Evolutionary conservation across 64 coral and sea anemone species (phyloP).

Genomic region (Platygyra sinensis): DNA sequence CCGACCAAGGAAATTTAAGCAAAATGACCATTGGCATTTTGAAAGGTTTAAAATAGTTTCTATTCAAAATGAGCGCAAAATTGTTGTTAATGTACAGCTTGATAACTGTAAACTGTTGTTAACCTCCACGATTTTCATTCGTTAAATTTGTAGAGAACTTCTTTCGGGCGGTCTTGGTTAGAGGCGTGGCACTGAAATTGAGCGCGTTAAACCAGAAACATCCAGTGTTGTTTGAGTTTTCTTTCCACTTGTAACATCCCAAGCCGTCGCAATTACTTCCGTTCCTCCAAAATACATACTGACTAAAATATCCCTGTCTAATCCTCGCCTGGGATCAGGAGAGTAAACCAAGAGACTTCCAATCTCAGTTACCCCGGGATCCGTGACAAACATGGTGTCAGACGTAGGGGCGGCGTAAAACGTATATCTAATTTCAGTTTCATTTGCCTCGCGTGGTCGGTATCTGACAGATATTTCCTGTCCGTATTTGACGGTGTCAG

Average conservation of each 20-base stretch:
- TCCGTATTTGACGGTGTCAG: background rate
- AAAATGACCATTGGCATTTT: too few species aligned
- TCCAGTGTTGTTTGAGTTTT: background rate
- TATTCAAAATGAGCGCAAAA: too few species aligned
- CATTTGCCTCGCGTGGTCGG: background rate
- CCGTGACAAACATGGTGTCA: background rate
- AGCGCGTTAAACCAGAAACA: background rate
- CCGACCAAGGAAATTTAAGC: too few species aligned
- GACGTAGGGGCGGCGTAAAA: background rate
- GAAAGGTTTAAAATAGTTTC: too few species aligned
- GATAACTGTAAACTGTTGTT: too few species aligned
- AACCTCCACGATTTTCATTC: too few species aligned
- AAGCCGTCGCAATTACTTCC: background rate
- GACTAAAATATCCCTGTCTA: conserved; percentile 3
- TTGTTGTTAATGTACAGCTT: too few species aligned
- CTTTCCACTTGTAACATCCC: conserved; percentile 10
- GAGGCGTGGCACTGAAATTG: too few species aligned
- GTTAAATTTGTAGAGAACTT: too few species aligned
- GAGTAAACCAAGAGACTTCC: background rate
- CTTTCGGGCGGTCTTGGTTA: too few species aligned
- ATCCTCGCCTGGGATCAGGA: background rate
- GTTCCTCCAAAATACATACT: conserved; percentile 1
- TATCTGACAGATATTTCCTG: background rate
- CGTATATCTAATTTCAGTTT: conserved; percentile 5
- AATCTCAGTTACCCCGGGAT: background rate